Base-by-base conservation (phyloP, 1,140 invertebrate species). In the Globodera rostochiensis region DNA sequence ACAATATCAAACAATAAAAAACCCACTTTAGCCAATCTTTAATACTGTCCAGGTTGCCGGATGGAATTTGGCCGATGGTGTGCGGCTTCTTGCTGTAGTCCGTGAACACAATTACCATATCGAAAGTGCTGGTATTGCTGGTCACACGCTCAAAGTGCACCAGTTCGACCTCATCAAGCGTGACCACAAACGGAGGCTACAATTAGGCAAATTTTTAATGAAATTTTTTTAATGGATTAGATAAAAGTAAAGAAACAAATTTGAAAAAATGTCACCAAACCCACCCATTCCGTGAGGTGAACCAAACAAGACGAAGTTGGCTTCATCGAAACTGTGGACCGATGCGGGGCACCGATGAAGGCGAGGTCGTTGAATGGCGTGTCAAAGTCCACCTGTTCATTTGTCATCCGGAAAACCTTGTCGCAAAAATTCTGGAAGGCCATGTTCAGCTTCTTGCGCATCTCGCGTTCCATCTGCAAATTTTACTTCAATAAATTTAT, bases 71-170 rank as follows among this genome's bases (percentile, higher is more conserved):
- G 91, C 97, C 98, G 1, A 99, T 94, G 94, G 97, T 97, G 0
- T 95, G 93, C 2, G 95, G 94, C 91, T 98, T 98, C 87, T 94
- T 93, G 71, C 93, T 92, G 90, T 99, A 99, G 91, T 99, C 96
- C 91, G 99, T 99, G 89, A 98, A 99, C 53, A 99, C 95, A 90
- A 99, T 99, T 46, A 99, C 95, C 96, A 99, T 99, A 91, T 99
- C 98, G 90, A 99, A 99, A 90, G 98, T 99, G 91, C 98, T 98
- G 80, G 99, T 91, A 89, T 98, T 96, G 90, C 99, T 98, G 89
- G 96, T 95, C 6, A 99, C 97, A 91, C 98, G 92, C 91, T 99
- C 98, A 92, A 99, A 99, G 90, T 99, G 97, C 0, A 99, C 96
- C 78, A 99, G 90, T 90, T 99, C 97, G 3, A 98, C 94, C 88